Percentiles rank a stretch among this genome's conserved stretches.
phyloP scores from a whole-genome alignment of 2,113 vertebrate species.

The Orycteropus afer region DNA sequence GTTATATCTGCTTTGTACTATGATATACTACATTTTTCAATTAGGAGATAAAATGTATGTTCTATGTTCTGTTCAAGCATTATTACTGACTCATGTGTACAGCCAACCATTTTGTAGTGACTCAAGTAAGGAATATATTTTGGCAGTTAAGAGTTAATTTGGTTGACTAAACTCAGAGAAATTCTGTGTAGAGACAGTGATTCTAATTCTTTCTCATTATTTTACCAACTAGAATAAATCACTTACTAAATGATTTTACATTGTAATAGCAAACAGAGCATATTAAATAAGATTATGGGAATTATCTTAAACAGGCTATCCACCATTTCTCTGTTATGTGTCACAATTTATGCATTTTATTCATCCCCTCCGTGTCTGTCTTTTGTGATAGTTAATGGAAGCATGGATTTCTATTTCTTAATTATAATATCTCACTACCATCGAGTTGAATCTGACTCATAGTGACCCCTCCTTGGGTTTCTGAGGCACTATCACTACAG shows the following conservation, averaged over 20 bases:
- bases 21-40: conserved; percentile 39
- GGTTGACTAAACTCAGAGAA: conserved; percentile 35
- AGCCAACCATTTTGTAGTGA: background rate
- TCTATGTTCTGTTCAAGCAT: conserved; percentile 10
- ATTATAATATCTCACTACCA: no score
- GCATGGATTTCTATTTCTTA: background rate
- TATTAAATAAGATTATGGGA: background rate
- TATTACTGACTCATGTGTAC: conserved; percentile 39
- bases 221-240: conserved; percentile 59
- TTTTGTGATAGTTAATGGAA: background rate
- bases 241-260: conserved; percentile 47
- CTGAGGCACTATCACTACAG: no score
- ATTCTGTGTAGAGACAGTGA: conserved; percentile 32
- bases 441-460: no score
- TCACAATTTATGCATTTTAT: background rate
- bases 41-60: conserved; percentile 18
- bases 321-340: background rate
- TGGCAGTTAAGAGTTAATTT: conserved; percentile 56
- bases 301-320: background rate
- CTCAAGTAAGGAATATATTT: conserved; percentile 44
- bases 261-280: background rate
- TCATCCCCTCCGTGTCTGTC: background rate
- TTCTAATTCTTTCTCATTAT: conserved; percentile 45
- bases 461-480: no score
- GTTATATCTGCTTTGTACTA: background rate